phyloP scores from a whole-genome alignment of 2,888 invertebrate genomes.

The Suillia variegata region DNA sequence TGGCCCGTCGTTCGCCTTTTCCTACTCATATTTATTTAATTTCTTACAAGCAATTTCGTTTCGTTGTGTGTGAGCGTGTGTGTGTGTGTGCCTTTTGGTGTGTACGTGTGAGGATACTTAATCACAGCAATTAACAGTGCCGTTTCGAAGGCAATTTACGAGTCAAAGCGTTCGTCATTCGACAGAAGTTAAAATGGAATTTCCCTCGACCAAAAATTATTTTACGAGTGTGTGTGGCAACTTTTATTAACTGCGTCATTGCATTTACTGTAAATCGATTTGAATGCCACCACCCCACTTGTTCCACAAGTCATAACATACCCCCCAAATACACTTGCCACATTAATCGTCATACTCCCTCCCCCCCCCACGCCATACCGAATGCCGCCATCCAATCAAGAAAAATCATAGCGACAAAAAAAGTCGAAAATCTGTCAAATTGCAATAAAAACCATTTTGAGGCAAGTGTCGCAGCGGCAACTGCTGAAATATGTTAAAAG shows the following conservation, averaged over 20 bases:
- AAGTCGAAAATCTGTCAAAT: neutral
- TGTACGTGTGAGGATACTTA: constrained; percentile 29
- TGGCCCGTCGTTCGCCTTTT: neutral
- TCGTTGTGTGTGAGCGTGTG: too few relatives aligned
- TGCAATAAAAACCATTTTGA: neutral
- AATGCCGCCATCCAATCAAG: neutral
- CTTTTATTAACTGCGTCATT: neutral
- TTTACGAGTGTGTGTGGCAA: neutral
- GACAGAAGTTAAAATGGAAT: neutral
- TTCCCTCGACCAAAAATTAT: too few relatives aligned
- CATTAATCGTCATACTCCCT: neutral
- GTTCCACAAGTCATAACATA: neutral
- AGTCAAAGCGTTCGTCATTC: neutral
- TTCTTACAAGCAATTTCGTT: too few relatives aligned
- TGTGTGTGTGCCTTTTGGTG: neutral
- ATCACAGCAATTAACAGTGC: constrained; percentile 45
- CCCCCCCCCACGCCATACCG: neutral
- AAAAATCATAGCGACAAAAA: too few relatives aligned
- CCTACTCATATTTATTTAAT: neutral
- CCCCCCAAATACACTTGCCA: too few relatives aligned
- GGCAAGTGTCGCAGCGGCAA: neutral
- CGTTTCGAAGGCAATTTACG: neutral
- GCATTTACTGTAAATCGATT: neutral
- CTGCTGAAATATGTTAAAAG: neutral
- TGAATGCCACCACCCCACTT: neutral